Evolutionary conservation across 2,888 invertebrate species (phyloP), one percentile per base, ranked within the genome.

Genomic region (Heteromyza rotundicornis): DNA sequence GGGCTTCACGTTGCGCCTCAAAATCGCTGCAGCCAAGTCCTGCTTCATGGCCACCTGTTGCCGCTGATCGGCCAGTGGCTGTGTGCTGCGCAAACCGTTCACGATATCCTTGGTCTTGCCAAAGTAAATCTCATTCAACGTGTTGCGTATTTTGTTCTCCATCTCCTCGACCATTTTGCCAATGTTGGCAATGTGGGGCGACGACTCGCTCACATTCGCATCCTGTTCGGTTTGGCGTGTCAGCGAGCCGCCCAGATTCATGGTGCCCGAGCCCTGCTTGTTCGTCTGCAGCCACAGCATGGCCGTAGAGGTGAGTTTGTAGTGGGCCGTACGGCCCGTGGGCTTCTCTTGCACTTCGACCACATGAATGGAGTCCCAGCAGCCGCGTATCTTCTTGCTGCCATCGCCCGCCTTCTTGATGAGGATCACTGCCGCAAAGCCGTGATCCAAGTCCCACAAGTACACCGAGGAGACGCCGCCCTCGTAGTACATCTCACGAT

Each of bases 331-430:
- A 59, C 96, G 88, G 0, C 97, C 97, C 22, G 92, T 92, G 53
- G 95, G 91, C 84, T 98, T 98, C 82, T 98, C 97, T 80, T 95
- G 95, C 1, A 99, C 98, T 85, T 99, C 99, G 16, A 99, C 95
- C 0, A 99, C 99, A 80, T 99, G 99, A 78, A 99, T 97, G 1
- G 98, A 98, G 82, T 99, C 99, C 99, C 99, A 99, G 84, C 98
- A 98, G 1, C 99, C 99, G 83, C 97, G 97, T 75, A 98, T 98
- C 85, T 96, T 97, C 85, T 95, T 96, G 40, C 96, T 96, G 16
- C 98, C 98, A 84, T 98, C 98, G 0, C 98, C 98, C 1, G 96
- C 96, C 85, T 99, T 99, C 84, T 99, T 99, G 76, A 99, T 98
- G 75, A 99, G 87, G 79, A 99, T 97, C 44, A 98, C 98, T 87